phyloP scores from a whole-genome alignment of 2,888 invertebrate genomes.

The Cerastoderma edule region DNA sequence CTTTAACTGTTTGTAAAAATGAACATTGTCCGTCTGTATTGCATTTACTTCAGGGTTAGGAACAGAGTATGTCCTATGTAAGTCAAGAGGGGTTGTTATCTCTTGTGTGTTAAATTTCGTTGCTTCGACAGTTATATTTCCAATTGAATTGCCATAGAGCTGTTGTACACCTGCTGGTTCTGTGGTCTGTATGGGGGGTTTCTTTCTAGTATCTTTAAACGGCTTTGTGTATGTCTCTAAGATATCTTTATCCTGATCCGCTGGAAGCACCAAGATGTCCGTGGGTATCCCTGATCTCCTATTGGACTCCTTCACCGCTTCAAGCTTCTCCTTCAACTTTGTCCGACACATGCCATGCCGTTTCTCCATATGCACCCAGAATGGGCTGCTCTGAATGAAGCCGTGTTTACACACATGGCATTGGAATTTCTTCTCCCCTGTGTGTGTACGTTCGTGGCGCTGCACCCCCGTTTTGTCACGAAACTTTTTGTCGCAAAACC shows the following conservation, averaged over 20 bases:
- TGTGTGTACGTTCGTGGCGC: conserved; percentile 54
- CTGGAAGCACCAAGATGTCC: conserved; percentile 31
- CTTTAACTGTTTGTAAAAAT: too few relatives aligned
- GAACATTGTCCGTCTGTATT: too few relatives aligned
- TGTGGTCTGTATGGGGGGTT: too few relatives aligned
- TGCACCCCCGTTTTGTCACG: conserved; percentile 54
- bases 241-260: conserved; percentile 9
- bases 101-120: too few relatives aligned
- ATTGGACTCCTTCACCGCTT: conserved; percentile 33
- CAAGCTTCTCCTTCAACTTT: conserved; percentile 41
- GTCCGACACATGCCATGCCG: conserved; percentile 42
- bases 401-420: conserved; percentile 58
- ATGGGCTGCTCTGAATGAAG: conserved; percentile 60
- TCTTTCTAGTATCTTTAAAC: too few relatives aligned
- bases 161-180: too few relatives aligned
- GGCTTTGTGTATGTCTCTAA: too few relatives aligned
- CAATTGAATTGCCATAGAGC: too few relatives aligned
- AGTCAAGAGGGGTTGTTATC: too few relatives aligned
- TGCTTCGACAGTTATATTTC: too few relatives aligned
- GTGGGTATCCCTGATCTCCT: conserved; percentile 35
- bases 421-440: conserved; percentile 51
- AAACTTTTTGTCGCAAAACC: conserved; percentile 55
- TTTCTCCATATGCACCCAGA: conserved; percentile 59
- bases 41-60: too few relatives aligned
- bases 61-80: too few relatives aligned